Conservation (phyloP, 1,140 invertebrate genomes). For the Solenopsis fugax region DNA sequence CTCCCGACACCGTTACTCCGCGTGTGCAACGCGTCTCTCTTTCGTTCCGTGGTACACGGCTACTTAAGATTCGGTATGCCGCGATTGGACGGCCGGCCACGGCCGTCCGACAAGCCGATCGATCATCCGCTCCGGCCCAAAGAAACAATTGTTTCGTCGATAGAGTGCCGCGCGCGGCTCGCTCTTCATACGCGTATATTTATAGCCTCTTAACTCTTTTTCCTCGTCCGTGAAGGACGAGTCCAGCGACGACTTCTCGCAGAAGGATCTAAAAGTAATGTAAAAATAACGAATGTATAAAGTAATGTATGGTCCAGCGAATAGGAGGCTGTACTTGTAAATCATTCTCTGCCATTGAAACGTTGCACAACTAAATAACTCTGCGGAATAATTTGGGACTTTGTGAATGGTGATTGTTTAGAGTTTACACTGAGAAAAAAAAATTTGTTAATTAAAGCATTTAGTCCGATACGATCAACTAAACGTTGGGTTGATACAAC, state of each 20-base stretch:
- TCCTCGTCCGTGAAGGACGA: neutral
- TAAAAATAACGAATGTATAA: neutral
- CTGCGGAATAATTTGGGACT: neutral
- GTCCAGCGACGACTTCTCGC: neutral
- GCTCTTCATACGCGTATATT: slow-evolving; percentile 13
- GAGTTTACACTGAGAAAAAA: neutral
- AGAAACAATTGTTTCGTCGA: slow-evolving; percentile 75
- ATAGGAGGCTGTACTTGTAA: no score
- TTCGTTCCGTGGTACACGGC: slow-evolving; percentile 51
- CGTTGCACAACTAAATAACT: neutral
- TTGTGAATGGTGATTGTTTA: neutral
- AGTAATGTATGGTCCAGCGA: no score
- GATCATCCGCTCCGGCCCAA: slow-evolving; percentile 74
- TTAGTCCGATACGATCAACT: no score
- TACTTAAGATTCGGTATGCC: slow-evolving; percentile 76
- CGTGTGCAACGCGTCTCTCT: slow-evolving; percentile 1
- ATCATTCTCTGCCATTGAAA: neutral
- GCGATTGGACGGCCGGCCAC: slow-evolving; percentile 73
- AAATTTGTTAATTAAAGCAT: no score
- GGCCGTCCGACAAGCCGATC: slow-evolving; percentile 73
- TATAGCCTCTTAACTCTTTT: slow-evolving; percentile 15
- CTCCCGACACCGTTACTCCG: slow-evolving; percentile 62
- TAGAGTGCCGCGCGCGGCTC: slow-evolving; percentile 46
- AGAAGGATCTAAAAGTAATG: neutral
- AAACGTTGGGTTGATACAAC: no score